Evolutionary conservation across 92 coral and sea anemone species (phyloP).

Genomic region (Desmophyllum pertusum): DNA sequence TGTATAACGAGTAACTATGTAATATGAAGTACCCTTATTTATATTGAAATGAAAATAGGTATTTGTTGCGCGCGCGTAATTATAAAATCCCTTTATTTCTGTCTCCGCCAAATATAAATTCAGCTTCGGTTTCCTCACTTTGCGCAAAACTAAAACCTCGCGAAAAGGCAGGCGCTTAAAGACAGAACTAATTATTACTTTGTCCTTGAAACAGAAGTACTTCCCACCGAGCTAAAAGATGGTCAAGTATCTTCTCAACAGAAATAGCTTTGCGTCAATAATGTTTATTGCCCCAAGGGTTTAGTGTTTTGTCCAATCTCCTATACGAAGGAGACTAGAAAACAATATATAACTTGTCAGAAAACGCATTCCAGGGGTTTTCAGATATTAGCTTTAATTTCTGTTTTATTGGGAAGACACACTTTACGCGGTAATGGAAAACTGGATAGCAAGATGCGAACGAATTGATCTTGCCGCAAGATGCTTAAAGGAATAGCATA

Average conservation of each 20-base stretch:
- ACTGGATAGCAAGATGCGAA: neutral
- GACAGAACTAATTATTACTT: too few relatives aligned
- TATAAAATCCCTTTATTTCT: too few relatives aligned
- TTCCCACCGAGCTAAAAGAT: too few relatives aligned
- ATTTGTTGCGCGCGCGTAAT: neutral
- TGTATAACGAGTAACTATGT: too few relatives aligned
- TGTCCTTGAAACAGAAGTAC: neutral
- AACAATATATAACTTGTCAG: neutral
- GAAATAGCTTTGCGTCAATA: neutral
- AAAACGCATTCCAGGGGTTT: too few relatives aligned
- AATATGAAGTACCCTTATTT: too few relatives aligned
- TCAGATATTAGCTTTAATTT: too few relatives aligned
- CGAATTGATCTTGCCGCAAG: neutral
- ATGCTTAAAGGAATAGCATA: neutral
- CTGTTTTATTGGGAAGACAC: neutral
- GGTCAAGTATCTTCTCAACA: neutral
- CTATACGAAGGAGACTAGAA: too few relatives aligned
- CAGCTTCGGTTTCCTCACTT: too few relatives aligned
- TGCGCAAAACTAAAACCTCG: neutral
- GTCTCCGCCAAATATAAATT: neutral
- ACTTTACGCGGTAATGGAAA: neutral
- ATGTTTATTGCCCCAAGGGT: too few relatives aligned
- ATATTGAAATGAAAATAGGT: neutral
- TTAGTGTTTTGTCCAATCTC: too few relatives aligned
- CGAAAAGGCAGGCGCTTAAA: neutral